These are phyloP conservation scores for Leptinotarsa defecta DNA, from an alignment of 1,140 invertebrate genomes.

Conservation along the genomic window DNA sequence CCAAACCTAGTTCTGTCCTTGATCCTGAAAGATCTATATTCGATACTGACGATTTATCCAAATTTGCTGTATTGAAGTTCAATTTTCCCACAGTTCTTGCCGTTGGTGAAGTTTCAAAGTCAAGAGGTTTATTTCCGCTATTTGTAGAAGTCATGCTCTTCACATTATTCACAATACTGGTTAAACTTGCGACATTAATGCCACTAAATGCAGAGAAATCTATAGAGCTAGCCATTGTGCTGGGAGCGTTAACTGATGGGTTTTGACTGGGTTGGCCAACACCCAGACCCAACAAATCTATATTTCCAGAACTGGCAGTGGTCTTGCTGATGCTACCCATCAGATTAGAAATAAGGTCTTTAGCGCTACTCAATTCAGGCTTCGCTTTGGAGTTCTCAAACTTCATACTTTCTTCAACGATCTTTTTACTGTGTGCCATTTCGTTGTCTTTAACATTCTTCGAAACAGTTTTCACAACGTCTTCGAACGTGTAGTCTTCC, in stretches of 20 bases:
- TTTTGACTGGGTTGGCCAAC: background rate
- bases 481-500: slow-evolving; percentile 72
- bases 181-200: slow-evolving; percentile 45
- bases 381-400: slow-evolving; percentile 43
- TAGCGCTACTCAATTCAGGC: slow-evolving; percentile 61
- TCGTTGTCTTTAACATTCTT: slow-evolving; percentile 65
- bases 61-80: slow-evolving; percentile 14
- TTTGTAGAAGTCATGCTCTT: slow-evolving; percentile 27
- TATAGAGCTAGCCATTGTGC: slow-evolving; percentile 27
- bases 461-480: slow-evolving; percentile 67
- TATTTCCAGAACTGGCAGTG: slow-evolving; percentile 1
- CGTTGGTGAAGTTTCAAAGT: slow-evolving; percentile 20
- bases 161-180: slow-evolving; percentile 45
- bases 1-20: background rate
- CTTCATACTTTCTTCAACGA: slow-evolving; percentile 45
- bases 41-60: background rate
- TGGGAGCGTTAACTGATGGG: background rate
- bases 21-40: background rate
- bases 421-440: slow-evolving; percentile 49
- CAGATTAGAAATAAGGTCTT: slow-evolving; percentile 66
- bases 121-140: slow-evolving; percentile 9
- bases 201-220: slow-evolving; percentile 39
- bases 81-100: slow-evolving; percentile 1
- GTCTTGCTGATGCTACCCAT: slow-evolving; percentile 57
- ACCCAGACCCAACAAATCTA: slow-evolving; percentile 35